These are phyloP conservation scores for Rhizomys pruinosus DNA, from an alignment of 2,113 vertebrate genomes.

Conservation along the genomic window DNA sequence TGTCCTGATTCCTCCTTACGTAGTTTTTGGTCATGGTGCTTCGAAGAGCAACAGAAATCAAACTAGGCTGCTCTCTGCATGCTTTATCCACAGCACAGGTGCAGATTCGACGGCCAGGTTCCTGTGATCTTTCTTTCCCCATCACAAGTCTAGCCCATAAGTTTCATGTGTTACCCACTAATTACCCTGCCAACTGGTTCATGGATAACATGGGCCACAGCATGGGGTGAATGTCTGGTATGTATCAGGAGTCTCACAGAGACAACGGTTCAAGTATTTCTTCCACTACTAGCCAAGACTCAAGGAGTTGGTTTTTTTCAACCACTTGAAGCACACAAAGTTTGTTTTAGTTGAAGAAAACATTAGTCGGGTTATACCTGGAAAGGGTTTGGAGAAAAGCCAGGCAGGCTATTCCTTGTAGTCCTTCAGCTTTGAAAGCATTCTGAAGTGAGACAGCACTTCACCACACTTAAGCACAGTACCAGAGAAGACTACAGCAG, in stretches of 20 bases:
- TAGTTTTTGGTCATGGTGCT: too few relatives aligned
- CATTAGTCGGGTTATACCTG: background rate
- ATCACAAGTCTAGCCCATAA: background rate
- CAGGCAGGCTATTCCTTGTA: background rate
- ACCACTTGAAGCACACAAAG: background rate
- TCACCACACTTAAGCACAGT: background rate
- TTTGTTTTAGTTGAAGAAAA: background rate
- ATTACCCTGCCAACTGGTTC: constrained; percentile 7
- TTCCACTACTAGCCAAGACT: background rate
- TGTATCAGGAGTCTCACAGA: background rate
- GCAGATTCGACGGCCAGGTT: too few relatives aligned
- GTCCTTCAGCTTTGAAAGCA: background rate
- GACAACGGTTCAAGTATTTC: background rate
- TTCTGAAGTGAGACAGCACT: background rate
- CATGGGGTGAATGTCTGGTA: background rate
- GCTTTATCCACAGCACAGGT: too few relatives aligned
- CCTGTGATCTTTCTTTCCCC: too few relatives aligned
- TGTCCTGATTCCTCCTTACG: too few relatives aligned
- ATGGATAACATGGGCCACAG: background rate
- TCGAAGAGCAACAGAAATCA: too few relatives aligned
- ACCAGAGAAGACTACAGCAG: background rate
- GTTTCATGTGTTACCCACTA: background rate
- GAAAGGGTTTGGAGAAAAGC: background rate
- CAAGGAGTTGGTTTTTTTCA: background rate
- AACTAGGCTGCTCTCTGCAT: too few relatives aligned